phyloP scores from a whole-genome alignment of 2,888 invertebrate species.

The Orgyia antiqua region DNA sequence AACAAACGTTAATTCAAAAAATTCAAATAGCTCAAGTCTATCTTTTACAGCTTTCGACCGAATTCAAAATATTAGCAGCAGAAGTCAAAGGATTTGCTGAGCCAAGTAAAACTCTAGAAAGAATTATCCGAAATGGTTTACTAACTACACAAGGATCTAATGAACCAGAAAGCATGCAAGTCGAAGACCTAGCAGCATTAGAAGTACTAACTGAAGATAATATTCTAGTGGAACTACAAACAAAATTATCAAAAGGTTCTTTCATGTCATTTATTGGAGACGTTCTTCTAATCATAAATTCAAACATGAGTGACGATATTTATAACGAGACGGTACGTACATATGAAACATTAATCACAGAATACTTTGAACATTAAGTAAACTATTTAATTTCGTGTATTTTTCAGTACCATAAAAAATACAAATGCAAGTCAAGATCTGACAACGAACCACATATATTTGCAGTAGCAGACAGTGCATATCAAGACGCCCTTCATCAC shows the following conservation, averaged over 20 bases:
- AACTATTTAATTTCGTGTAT: too few species aligned
- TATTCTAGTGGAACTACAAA: conserved; percentile 82
- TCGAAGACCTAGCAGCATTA: conserved; percentile 90
- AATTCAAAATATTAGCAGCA: conserved; percentile 80
- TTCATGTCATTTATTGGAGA: conserved; percentile 90
- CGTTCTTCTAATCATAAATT: conserved; percentile 86
- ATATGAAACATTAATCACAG: neutral
- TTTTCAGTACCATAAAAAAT: conserved; percentile 86
- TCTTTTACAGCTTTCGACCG: conserved; percentile 80
- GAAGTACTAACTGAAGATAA: conserved; percentile 85
- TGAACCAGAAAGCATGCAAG: conserved; percentile 84
- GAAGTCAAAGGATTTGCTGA: conserved; percentile 57
- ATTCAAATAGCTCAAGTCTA: neutral
- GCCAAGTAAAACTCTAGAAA: conserved; percentile 58
- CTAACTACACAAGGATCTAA: conserved; percentile 70
- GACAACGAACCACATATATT: conserved; percentile 95
- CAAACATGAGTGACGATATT: conserved; percentile 85
- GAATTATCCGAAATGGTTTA: conserved; percentile 67
- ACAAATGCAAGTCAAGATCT: conserved; percentile 90
- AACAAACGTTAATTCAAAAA: neutral
- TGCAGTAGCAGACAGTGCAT: conserved; percentile 92
- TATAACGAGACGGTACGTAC: conserved; percentile 83
- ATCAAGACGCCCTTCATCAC: conserved; percentile 94
- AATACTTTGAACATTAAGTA: too few species aligned
- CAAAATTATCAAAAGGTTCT: conserved; percentile 81